Evolutionary conservation across 1,140 invertebrate species (phyloP).

Genomic region (Drosophila nannoptera): DNA sequence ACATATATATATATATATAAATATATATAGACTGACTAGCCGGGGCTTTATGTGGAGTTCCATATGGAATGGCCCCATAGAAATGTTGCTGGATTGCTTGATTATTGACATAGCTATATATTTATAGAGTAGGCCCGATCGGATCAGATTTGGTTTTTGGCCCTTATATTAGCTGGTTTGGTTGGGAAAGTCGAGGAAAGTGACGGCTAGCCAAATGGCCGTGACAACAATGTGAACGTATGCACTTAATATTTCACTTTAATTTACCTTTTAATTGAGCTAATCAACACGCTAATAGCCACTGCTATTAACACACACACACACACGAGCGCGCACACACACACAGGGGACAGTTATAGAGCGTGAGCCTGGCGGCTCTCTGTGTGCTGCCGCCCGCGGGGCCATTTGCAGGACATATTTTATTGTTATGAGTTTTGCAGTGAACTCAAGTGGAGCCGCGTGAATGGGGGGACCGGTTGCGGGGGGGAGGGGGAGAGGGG

Average conservation of each 20-base stretch:
- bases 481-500: neutral
- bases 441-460: constrained; percentile 1
- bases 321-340: constrained; percentile 24
- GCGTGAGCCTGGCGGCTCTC: neutral
- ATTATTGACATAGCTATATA: too few relatives aligned
- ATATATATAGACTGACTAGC: neutral
- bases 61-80: too few relatives aligned
- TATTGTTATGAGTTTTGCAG: constrained; percentile 69
- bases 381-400: constrained; percentile 10
- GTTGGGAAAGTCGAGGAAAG: neutral
- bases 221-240: constrained; percentile 25
- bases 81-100: too few relatives aligned
- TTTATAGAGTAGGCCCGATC: too few relatives aligned
- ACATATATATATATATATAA: neutral
- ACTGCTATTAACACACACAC: constrained; percentile 49
- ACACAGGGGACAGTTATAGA: neutral
- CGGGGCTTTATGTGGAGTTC: too few relatives aligned
- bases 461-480: too few relatives aligned
- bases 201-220: constrained; percentile 2
- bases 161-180: neutral
- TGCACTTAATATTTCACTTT: constrained; percentile 70
- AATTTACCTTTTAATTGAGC: constrained; percentile 72
- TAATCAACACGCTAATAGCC: constrained; percentile 72
- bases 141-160: neutral
- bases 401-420: constrained; percentile 57